Conservation (phyloP, 2,797 vertebrate species). For the Scleropages formosus region DNA sequence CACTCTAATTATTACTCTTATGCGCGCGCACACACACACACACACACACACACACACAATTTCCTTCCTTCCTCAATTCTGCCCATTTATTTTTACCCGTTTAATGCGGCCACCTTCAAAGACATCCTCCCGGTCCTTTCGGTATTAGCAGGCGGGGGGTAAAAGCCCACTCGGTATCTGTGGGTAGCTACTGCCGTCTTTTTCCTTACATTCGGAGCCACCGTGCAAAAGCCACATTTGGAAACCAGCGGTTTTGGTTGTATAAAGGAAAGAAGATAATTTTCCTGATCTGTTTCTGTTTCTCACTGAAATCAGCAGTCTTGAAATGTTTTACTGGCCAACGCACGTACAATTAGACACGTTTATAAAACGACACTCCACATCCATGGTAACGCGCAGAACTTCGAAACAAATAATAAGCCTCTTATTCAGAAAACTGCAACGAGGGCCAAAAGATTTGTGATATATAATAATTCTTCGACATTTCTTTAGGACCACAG, state of each 20-base stretch:
- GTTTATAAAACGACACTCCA: neutral
- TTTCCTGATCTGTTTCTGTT: constrained; percentile 13
- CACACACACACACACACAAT: constrained; percentile 2
- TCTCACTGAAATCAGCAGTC: neutral
- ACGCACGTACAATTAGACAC: neutral
- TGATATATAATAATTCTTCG: neutral
- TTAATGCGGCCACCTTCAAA: constrained; percentile 23
- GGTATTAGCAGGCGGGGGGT: neutral
- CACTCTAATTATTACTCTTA: constrained; percentile 13
- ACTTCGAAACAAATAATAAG: neutral
- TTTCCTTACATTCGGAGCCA: neutral
- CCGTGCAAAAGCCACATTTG: neutral
- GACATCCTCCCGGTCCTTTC: neutral
- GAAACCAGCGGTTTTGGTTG: constrained; percentile 1
- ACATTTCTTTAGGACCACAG: neutral
- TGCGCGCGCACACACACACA: too few relatives aligned
- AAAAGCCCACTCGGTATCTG: neutral
- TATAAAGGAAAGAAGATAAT: too few relatives aligned
- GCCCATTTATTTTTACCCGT: constrained; percentile 19
- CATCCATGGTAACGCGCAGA: constrained; percentile 6
- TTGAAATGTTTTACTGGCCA: neutral
- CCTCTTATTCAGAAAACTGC: constrained; percentile 4
- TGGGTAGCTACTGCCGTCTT: constrained; percentile 12
- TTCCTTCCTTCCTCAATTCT: constrained; percentile 16
- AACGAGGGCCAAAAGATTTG: neutral